Evolutionary conservation across 1,140 invertebrate species (phyloP).

Genomic region (Maniola jurtina): DNA sequence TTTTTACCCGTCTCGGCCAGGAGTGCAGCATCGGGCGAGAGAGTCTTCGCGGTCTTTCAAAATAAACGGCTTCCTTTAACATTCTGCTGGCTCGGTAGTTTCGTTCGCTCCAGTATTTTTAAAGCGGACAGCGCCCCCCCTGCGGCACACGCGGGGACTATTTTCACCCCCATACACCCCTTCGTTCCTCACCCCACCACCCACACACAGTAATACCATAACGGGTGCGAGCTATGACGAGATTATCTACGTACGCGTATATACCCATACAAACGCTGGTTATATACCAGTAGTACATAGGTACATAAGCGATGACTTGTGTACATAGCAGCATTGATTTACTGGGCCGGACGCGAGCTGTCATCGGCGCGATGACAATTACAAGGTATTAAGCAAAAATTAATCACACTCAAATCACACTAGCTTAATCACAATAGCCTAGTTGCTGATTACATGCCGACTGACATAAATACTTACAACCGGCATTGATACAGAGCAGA

Average conservation of each 20-base stretch:
- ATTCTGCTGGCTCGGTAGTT: constrained; percentile 67
- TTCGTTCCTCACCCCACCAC: constrained; percentile 41
- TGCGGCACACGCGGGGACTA: constrained; percentile 53
- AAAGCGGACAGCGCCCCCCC: constrained; percentile 71
- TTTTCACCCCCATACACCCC: constrained; percentile 32
- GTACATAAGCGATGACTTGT: constrained; percentile 73
- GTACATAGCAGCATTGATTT: constrained; percentile 75
- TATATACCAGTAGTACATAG: constrained; percentile 64
- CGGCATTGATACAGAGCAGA: not conserved
- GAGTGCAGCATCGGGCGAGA: constrained; percentile 47
- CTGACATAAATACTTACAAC: constrained; percentile 1
- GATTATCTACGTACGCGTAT: constrained; percentile 76
- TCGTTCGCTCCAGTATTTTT: constrained; percentile 72
- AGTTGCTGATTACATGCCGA: not conserved
- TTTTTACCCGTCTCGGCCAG: constrained; percentile 58
- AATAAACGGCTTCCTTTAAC: constrained; percentile 74
- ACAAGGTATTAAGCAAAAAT: constrained; percentile 58
- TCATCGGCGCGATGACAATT: constrained; percentile 58
- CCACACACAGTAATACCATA: constrained; percentile 76
- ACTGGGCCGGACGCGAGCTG: constrained; percentile 65
- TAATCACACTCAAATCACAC: constrained; percentile 24
- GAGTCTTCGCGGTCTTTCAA: constrained; percentile 69
- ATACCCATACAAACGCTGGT: constrained; percentile 60
- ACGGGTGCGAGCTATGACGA: constrained; percentile 77
- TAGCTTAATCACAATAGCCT: constrained; percentile 12